These are phyloP conservation scores for Corynorhinus townsendii DNA, from an alignment of 2,113 vertebrate genomes.

Conservation along the genomic window DNA sequence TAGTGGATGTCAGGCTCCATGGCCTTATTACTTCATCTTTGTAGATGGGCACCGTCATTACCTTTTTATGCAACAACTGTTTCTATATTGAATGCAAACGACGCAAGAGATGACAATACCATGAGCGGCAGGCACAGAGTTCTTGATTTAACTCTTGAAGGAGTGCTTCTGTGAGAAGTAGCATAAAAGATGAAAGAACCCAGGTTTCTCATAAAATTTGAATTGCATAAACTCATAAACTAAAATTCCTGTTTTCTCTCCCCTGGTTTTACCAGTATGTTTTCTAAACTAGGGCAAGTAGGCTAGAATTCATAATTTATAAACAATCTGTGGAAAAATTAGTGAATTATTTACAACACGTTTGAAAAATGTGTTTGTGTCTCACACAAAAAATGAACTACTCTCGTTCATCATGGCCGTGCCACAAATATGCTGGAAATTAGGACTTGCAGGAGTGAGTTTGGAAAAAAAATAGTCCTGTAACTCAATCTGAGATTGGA, in stretches of 20 bases:
- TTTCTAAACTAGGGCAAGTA: constrained; percentile 85
- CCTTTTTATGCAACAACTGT: constrained; percentile 84
- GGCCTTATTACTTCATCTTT: constrained; percentile 70
- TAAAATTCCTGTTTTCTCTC: constrained; percentile 72
- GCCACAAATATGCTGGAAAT: constrained; percentile 82
- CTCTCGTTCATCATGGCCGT: constrained; percentile 82
- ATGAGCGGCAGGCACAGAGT: not conserved
- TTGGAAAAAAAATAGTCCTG: constrained; percentile 69
- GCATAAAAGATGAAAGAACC: constrained; percentile 60
- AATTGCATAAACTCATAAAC: constrained; percentile 68
- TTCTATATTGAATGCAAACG: constrained; percentile 71
- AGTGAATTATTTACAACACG: constrained; percentile 85
- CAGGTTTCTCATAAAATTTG: constrained; percentile 67
- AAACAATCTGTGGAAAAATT: constrained; percentile 83
- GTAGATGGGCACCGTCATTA: constrained; percentile 75
- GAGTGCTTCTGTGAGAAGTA: constrained; percentile 24
- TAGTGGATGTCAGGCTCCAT: constrained; percentile 47
- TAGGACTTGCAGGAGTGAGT: constrained; percentile 78
- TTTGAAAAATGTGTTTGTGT: constrained; percentile 85
- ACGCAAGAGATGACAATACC: constrained; percentile 15
- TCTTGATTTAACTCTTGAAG: constrained; percentile 51
- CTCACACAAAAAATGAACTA: constrained; percentile 83
- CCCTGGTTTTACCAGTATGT: constrained; percentile 75
- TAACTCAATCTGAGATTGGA: constrained; percentile 83
- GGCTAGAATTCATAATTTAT: constrained; percentile 89